Conservation (phyloP, 2,888 invertebrate species). For the Anthoptus insignis region DNA sequence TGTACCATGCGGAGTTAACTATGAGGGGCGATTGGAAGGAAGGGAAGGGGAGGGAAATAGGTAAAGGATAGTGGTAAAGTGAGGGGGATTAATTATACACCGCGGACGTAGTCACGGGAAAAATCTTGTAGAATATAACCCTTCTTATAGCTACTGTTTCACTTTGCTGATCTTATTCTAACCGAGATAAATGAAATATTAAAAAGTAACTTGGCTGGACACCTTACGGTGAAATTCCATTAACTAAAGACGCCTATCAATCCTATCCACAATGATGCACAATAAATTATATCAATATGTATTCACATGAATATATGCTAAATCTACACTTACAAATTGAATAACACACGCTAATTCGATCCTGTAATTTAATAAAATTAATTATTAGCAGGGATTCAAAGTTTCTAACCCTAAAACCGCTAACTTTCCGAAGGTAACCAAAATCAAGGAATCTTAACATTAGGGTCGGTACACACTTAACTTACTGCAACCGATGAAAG, state of each 20-base stretch:
- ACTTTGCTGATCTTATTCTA: no score
- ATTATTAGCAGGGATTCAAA: slow-evolving; percentile 13
- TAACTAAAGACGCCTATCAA: neutral
- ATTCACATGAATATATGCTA: slow-evolving; percentile 1
- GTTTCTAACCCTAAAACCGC: slow-evolving; percentile 19
- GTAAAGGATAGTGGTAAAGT: no score
- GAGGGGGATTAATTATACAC: no score
- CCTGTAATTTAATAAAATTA: slow-evolving; percentile 25
- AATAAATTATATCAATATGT: neutral
- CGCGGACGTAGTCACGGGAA: no score
- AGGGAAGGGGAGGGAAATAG: no score
- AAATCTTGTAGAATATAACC: no score
- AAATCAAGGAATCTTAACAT: slow-evolving; percentile 4
- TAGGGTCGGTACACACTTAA: neutral
- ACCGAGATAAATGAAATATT: no score
- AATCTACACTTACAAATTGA: slow-evolving; percentile 1
- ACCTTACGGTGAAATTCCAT: neutral
- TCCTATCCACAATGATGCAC: neutral
- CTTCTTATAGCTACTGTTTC: no score
- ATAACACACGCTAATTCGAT: slow-evolving; percentile 5
- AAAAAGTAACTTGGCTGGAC: neutral
- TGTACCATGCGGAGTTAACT: no score
- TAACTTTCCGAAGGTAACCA: slow-evolving; percentile 9
- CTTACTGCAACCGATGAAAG: no score
- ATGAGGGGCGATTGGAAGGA: no score